Percentiles rank a stretch among this genome's conserved stretches.
Evolutionary conservation across 2,113 vertebrate species (phyloP).

Genomic region (Odobenus rosmarus): DNA sequence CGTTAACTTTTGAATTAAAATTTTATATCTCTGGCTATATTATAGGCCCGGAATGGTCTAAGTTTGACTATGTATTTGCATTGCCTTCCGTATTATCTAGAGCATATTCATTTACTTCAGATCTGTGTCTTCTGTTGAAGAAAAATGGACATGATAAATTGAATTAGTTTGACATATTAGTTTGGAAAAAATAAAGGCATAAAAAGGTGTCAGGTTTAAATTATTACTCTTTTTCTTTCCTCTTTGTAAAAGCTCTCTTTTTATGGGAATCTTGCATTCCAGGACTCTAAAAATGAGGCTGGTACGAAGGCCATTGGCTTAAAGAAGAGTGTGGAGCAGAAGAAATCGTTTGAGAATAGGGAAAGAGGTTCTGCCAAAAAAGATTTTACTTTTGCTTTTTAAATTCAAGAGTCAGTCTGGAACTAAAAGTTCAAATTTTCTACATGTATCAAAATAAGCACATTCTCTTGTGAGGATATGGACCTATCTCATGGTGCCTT

Average conservation of each 20-base stretch:
- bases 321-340: neutral
- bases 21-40: slow-evolving; percentile 84
- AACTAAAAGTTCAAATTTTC: neutral
- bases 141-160: slow-evolving; percentile 86
- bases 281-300: neutral
- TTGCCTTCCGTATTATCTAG: slow-evolving; percentile 83
- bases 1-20: slow-evolving; percentile 88
- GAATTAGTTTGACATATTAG: slow-evolving; percentile 85
- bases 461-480: neutral
- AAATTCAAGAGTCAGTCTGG: neutral
- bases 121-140: slow-evolving; percentile 83
- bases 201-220: slow-evolving; percentile 79
- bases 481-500: neutral
- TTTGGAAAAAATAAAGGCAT: slow-evolving; percentile 77
- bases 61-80: slow-evolving; percentile 78
- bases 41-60: slow-evolving; percentile 76
- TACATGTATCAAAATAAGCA: neutral
- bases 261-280: neutral
- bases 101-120: slow-evolving; percentile 85
- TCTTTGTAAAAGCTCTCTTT: slow-evolving; percentile 39
- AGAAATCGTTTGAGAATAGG: neutral
- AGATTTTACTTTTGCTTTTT: neutral
- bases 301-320: neutral
- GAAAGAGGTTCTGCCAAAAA: neutral
- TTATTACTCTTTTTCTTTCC: slow-evolving; percentile 73